Evolutionary conservation across 2,888 invertebrate species (phyloP), one percentile per base, ranked within the genome.

Genomic region (Cremastobaeus sp.): DNA sequence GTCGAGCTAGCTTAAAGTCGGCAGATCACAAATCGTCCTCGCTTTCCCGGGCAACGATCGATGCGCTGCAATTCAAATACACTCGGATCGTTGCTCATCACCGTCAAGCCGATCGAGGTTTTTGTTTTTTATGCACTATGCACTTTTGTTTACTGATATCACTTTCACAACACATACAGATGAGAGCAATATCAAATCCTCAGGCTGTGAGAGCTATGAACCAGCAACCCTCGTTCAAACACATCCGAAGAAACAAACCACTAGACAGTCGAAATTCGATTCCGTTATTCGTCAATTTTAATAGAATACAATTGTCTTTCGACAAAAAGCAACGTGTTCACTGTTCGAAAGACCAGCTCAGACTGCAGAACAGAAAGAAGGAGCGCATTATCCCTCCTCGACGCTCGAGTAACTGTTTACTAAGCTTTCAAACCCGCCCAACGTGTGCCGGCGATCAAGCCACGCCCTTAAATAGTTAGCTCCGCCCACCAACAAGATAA

Each of bases 1-100:
- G 45, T 65, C 69, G 72, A 72, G 72, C 76, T 69, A 52, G 60
- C 70, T 77, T 77, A 74, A 77, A 77, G 76, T 71, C 66, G 74
- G 57, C 66, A 52, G 65, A 72, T 77, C 74, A 64, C 66, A 55
- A 74, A 74, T 66, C 66, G 59, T 62, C 73, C 66, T 59, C 69
- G 64, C 64, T 73, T 71, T 68, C 75, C 73, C 70, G 74, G 73
- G 74, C 70, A 57, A 57, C 74, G 75, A 77, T 73, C 72, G 76
- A 74, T 77, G 55, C 57, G 60, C 66, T 62, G 55, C 68, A 74
- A 62, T 69, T 69, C 68, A 37, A 52, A 64, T 34, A 25, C 57
- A 52, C 68, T 17, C 14, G 41, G 48, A 60, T 15, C 55, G 15
- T 6, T 12, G 25, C 4, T 14, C 6, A 41, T 50, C 35, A 18